Evolutionary conservation across 2,888 invertebrate species (phyloP).

Genomic region (Rhyacophila evoluta): DNA sequence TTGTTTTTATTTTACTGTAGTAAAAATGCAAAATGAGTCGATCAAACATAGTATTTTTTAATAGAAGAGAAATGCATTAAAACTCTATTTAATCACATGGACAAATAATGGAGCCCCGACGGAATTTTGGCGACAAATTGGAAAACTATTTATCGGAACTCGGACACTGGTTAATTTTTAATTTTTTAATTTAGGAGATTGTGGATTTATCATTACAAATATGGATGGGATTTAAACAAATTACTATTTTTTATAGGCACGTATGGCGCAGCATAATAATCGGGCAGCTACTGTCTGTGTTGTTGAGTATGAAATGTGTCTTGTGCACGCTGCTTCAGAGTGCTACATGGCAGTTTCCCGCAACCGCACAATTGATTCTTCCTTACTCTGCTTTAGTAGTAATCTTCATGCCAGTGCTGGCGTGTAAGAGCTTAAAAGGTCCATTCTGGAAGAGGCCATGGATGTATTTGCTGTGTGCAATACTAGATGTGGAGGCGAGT

Average conservation of each 20-base stretch:
- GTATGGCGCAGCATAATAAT: slow-evolving; percentile 80
- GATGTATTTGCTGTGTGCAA: slow-evolving; percentile 81
- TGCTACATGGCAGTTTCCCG: slow-evolving; percentile 77
- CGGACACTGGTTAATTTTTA: slow-evolving; percentile 72
- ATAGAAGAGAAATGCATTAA: background rate
- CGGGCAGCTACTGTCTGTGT: slow-evolving; percentile 81
- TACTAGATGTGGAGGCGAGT: slow-evolving; percentile 89
- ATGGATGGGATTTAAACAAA: too few relatives aligned
- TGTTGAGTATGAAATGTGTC: slow-evolving; percentile 83
- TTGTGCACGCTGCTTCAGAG: slow-evolving; percentile 79
- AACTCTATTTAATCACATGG: background rate
- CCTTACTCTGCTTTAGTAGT: slow-evolving; percentile 83
- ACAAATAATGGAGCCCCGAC: slow-evolving; percentile 52
- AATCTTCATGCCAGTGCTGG: slow-evolving; percentile 81
- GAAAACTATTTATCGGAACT: slow-evolving; percentile 76
- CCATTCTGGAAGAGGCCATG: slow-evolving; percentile 79
- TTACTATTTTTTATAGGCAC: slow-evolving; percentile 73
- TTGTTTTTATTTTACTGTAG: background rate
- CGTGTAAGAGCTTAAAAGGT: slow-evolving; percentile 77
- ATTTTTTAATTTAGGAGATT: too few relatives aligned
- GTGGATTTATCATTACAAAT: too few relatives aligned
- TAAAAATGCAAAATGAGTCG: background rate
- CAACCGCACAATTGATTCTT: slow-evolving; percentile 84
- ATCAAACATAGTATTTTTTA: background rate
- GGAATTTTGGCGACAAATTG: slow-evolving; percentile 75